Conservation (phyloP, 2,888 invertebrate genomes). For the Melinopterus prodromus region DNA sequence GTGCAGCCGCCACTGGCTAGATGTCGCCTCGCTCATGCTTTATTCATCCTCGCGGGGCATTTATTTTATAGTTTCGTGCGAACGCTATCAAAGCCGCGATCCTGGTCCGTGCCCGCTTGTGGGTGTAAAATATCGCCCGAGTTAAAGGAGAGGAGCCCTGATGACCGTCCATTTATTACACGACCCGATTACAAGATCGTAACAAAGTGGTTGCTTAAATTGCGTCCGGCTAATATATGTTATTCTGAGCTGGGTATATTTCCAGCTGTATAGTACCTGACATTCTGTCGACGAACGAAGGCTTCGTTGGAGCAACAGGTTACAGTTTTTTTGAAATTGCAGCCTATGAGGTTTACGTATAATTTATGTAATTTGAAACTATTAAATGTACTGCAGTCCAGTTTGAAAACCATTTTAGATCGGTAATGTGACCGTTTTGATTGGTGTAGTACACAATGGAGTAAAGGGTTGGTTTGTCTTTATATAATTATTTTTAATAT, state of each 20-base stretch:
- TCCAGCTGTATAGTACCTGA: background rate
- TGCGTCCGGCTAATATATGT: slow-evolving; percentile 6
- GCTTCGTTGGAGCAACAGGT: background rate
- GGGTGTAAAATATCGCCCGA: slow-evolving; percentile 38
- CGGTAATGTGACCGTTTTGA: background rate
- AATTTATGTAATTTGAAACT: background rate
- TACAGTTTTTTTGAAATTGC: background rate
- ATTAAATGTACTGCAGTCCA: background rate
- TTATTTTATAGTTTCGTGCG: slow-evolving; percentile 44
- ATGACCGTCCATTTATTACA: slow-evolving; percentile 38
- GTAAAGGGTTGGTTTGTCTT: too few species aligned
- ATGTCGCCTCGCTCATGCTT: slow-evolving; percentile 16
- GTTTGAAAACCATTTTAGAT: background rate
- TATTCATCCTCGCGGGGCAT: slow-evolving; percentile 24
- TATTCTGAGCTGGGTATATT: background rate
- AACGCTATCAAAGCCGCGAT: slow-evolving; percentile 40
- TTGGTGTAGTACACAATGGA: background rate
- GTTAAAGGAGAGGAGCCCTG: slow-evolving; percentile 35
- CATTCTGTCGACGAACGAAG: background rate
- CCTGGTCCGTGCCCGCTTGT: slow-evolving; percentile 30
- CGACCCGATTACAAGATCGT: slow-evolving; percentile 37
- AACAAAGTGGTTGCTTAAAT: slow-evolving; percentile 37
- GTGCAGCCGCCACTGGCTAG: background rate
- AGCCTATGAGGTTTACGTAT: background rate
- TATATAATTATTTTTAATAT: too few species aligned